Evolutionary conservation across 2,888 invertebrate species (phyloP).

Genomic region (Tetragonisca angustula): DNA sequence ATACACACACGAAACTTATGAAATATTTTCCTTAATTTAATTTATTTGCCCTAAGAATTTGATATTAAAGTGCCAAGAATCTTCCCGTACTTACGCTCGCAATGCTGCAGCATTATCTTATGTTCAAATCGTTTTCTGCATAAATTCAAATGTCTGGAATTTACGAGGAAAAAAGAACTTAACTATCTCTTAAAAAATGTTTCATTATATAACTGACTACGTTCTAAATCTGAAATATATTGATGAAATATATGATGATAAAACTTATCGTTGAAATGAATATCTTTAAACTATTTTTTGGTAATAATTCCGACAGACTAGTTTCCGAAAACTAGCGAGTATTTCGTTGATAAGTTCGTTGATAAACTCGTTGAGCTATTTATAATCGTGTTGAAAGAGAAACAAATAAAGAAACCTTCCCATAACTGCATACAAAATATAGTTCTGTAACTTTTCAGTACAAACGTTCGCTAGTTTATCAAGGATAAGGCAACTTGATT

Average conservation of each 20-base stretch:
- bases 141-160: conserved; percentile 4
- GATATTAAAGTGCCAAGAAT: neutral
- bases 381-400: neutral
- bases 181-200: neutral
- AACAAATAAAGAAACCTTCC: neutral
- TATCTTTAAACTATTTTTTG: neutral
- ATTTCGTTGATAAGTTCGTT: neutral
- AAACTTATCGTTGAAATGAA: neutral
- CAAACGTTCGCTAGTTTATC: conserved; percentile 15
- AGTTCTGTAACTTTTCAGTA: conserved; percentile 32
- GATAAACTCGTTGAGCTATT: neutral
- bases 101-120: neutral
- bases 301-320: neutral
- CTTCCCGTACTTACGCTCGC: neutral
- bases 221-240: neutral
- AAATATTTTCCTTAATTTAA: neutral
- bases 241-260: too few relatives aligned
- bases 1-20: neutral
- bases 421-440: neutral
- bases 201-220: neutral
- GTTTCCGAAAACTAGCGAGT: too few relatives aligned
- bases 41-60: neutral
- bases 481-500: conserved; percentile 46
- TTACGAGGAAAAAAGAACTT: conserved; percentile 14
- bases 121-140: neutral